phyloP scores from a whole-genome alignment of 2,113 vertebrate species.

The Ptychochromis oligacanthus region DNA sequence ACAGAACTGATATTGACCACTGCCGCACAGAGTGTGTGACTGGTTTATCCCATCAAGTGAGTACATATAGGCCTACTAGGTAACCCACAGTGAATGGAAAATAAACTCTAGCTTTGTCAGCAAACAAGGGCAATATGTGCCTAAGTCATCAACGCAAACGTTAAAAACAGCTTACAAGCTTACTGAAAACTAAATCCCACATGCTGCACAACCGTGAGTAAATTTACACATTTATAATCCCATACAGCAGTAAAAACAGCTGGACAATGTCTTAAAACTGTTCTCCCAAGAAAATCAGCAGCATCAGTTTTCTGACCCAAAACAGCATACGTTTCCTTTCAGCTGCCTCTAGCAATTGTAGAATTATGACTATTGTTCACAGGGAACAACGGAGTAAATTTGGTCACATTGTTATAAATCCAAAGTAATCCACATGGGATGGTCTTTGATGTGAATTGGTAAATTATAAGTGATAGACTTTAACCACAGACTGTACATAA shows the following conservation, averaged over 20 bases:
- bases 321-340: neutral
- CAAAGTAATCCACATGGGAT: neutral
- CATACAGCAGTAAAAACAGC: neutral
- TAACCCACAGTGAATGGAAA: slow-evolving; percentile 27
- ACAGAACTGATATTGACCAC: slow-evolving; percentile 65
- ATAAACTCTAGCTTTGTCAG: slow-evolving; percentile 45
- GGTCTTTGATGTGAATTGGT: neutral
- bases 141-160: neutral
- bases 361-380: neutral
- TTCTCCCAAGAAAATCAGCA: neutral
- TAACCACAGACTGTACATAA: neutral
- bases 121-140: slow-evolving; percentile 15
- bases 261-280: neutral
- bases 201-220: neutral
- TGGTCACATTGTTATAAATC: neutral
- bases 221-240: slow-evolving; percentile 14
- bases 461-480: neutral
- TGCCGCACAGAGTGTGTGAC: slow-evolving; percentile 43
- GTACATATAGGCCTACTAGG: slow-evolving; percentile 18
- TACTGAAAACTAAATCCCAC: neutral
- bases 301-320: neutral
- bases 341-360: no score
- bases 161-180: neutral
- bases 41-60: slow-evolving; percentile 58
- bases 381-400: neutral